Percentiles rank a stretch among this genome's conserved stretches.
phyloP scores from a whole-genome alignment of 2,113 vertebrate species.

The Cyprinus carpio region DNA sequence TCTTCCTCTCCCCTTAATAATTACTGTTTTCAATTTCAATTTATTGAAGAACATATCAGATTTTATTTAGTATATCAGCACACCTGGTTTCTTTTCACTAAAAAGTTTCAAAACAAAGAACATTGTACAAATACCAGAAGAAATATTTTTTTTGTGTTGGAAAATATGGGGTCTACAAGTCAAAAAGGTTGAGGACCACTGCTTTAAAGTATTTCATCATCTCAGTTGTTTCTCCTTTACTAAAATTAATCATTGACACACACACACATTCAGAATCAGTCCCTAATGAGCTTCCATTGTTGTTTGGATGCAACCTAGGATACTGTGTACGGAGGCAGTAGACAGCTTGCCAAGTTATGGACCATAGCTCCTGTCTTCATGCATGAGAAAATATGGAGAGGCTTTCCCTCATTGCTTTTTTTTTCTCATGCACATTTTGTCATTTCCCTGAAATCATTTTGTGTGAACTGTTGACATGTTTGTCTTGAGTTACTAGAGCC shows the following conservation, averaged over 20 bases:
- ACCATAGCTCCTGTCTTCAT: neutral
- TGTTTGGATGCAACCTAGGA: neutral
- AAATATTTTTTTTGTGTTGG: neutral
- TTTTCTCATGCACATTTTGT: constrained; percentile 34
- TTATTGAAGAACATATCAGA: no score
- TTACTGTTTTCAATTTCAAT: no score
- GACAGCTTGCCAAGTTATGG: constrained; percentile 5
- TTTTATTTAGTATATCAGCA: no score
- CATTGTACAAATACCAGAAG: no score
- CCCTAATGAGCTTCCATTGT: neutral
- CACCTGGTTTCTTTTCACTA: no score
- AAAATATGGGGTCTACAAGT: neutral
- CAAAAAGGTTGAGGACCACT: neutral
- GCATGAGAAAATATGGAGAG: constrained; percentile 20
- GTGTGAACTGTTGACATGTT: constrained; percentile 36
- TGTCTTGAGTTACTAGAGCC: constrained; percentile 56
- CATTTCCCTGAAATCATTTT: constrained; percentile 46
- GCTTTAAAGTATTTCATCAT: neutral
- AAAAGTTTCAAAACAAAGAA: no score
- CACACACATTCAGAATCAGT: neutral
- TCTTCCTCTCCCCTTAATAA: no score
- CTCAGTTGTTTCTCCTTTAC: neutral
- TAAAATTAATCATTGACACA: neutral
- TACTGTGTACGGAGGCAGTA: neutral
- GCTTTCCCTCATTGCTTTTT: constrained; percentile 9